These are phyloP conservation scores for Alouatta palliata DNA, from an alignment of 2,113 vertebrate genomes.

Conservation along the genomic window DNA sequence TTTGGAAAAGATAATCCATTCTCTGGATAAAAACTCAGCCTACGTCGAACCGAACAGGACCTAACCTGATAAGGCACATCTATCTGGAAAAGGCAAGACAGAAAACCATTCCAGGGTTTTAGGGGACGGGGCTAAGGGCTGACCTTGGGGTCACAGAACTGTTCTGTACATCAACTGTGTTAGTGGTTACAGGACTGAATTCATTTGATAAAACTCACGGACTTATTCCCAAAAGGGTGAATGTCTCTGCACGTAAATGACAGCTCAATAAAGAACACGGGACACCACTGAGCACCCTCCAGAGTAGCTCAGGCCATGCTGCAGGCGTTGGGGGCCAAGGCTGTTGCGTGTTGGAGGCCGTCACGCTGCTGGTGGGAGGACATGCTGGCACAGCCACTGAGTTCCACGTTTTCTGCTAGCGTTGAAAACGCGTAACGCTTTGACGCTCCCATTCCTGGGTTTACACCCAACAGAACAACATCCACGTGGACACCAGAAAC, in stretches of 20 bases:
- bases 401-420: accelerated
- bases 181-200: background rate
- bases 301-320: background rate
- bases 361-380: background rate
- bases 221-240: background rate
- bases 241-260: background rate
- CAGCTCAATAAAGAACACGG: background rate
- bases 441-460: background rate
- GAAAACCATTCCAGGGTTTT: background rate
- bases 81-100: background rate
- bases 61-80: background rate
- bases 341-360: accelerated
- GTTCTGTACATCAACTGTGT: background rate
- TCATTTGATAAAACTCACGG: background rate
- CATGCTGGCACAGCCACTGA: accelerated
- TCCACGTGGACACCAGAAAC: background rate
- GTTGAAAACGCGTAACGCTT: accelerated
- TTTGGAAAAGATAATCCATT: background rate
- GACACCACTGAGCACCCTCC: background rate
- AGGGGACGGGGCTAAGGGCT: background rate
- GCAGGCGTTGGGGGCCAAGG: background rate
- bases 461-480: background rate
- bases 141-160: background rate
- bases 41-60: background rate
- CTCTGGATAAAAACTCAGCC: background rate